These are phyloP conservation scores for Berghia stephanieae DNA, from an alignment of 1,140 invertebrate genomes.

Conservation along the genomic window DNA sequence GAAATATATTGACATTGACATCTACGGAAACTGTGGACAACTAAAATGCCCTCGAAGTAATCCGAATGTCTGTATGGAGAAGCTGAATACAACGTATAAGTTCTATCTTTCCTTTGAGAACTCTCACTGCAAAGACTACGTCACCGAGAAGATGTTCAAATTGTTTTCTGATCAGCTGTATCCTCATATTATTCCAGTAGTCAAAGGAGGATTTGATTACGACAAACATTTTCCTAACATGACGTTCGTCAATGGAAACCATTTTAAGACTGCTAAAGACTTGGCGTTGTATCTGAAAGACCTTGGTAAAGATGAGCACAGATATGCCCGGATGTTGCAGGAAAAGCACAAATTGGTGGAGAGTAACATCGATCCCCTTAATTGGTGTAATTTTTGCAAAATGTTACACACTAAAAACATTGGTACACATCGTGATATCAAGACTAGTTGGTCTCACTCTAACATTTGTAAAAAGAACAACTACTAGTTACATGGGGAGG, in stretches of 20 bases:
- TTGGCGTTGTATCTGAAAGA: constrained; percentile 69
- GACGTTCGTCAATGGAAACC: constrained; percentile 74
- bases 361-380: no score
- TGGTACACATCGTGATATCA: no score
- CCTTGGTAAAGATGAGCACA: constrained; percentile 61
- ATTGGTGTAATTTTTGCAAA: no score
- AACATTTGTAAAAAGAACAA: no score
- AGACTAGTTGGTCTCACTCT: no score
- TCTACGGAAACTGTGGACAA: constrained; percentile 73
- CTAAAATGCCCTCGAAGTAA: constrained; percentile 30
- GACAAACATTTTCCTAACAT: constrained; percentile 71
- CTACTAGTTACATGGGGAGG: no score
- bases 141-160: constrained; percentile 92
- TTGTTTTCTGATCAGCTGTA: constrained; percentile 24
- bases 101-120: constrained; percentile 73
- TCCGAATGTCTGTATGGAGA: constrained; percentile 21
- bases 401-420: no score
- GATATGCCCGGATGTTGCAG: constrained; percentile 56
- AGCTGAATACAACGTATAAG: constrained; percentile 37
- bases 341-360: constrained; percentile 56
- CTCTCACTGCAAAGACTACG: constrained; percentile 94
- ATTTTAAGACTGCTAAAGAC: constrained; percentile 68
- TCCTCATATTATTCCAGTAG: constrained; percentile 75
- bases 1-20: constrained; percentile 71
- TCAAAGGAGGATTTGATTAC: constrained; percentile 74